phyloP scores from a whole-genome alignment of 23 tunicate species.

The Ciona savignyi region DNA sequence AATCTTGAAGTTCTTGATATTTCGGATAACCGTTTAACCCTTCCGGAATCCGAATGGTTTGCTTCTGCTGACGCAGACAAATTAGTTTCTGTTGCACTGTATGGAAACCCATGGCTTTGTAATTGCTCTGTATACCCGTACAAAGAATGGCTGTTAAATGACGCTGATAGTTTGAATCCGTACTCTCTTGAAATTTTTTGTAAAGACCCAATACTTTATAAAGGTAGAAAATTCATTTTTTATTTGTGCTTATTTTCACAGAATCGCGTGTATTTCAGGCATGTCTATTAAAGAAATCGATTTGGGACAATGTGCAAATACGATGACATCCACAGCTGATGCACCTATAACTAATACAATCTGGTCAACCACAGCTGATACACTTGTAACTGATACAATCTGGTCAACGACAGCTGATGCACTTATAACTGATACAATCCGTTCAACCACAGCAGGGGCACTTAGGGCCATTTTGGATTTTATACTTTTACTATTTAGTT shows the following conservation, averaged over 20 bases:
- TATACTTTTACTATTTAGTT: too few species aligned
- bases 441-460: too few species aligned
- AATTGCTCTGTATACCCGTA: background rate
- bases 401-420: too few species aligned
- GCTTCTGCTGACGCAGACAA: background rate
- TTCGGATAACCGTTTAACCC: background rate
- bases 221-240: background rate
- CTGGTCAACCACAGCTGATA: too few species aligned
- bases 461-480: too few species aligned
- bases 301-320: background rate
- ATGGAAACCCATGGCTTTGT: background rate
- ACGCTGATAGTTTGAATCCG: background rate
- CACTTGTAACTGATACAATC: too few species aligned
- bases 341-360: too few species aligned
- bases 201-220: background rate
- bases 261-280: too few species aligned
- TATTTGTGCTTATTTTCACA: too few species aligned
- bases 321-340: background rate
- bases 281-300: background rate
- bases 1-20: background rate
- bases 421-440: too few species aligned
- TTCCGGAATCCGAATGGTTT: background rate
- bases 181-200: background rate
- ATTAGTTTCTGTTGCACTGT: background rate
- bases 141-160: background rate